These are phyloP conservation scores for Sebastes steindachneri DNA, from an alignment of 2,797 vertebrate species.

Conservation along the genomic window DNA sequence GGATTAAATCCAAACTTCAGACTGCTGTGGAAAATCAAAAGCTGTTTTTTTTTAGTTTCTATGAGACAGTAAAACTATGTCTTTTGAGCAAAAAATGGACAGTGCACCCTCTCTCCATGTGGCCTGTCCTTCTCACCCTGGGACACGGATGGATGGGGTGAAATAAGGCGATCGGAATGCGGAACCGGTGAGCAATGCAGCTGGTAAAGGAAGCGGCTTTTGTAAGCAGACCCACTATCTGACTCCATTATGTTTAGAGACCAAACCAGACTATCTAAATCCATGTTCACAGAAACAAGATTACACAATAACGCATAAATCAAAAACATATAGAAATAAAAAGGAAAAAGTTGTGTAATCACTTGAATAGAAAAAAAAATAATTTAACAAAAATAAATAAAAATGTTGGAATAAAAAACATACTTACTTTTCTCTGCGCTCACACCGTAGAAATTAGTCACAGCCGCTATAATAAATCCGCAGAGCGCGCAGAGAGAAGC, in stretches of 20 bases:
- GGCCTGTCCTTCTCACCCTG: slow-evolving; percentile 51
- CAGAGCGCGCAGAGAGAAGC: slow-evolving; percentile 65
- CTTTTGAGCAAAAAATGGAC: slow-evolving; percentile 33
- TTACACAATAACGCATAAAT: neutral
- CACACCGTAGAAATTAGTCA: slow-evolving; percentile 63
- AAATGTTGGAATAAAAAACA: neutral
- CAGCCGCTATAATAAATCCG: slow-evolving; percentile 73
- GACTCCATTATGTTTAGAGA: slow-evolving; percentile 54
- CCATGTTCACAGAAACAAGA: slow-evolving; percentile 47
- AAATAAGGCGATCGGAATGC: slow-evolving; percentile 86
- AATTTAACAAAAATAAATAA: neutral
- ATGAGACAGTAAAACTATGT: neutral
- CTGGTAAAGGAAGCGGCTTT: slow-evolving; percentile 81
- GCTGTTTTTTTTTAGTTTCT: neutral
- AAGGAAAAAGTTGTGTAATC: neutral
- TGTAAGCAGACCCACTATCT: slow-evolving; percentile 62
- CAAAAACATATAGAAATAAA: neutral
- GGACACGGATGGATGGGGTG: slow-evolving; percentile 68
- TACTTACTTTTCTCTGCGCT: slow-evolving; percentile 82
- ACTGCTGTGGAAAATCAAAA: slow-evolving; percentile 15
- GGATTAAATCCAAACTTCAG: slow-evolving; percentile 48
- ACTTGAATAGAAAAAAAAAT: accelerated
- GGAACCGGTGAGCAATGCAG: slow-evolving; percentile 86
- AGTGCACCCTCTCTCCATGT: slow-evolving; percentile 38
- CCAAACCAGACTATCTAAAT: slow-evolving; percentile 17